Percentiles rank a stretch among this genome's conserved stretches.
These are phyloP conservation scores for Lampris incognitus DNA, from an alignment of 2,113 vertebrate genomes.

Conservation along the genomic window DNA sequence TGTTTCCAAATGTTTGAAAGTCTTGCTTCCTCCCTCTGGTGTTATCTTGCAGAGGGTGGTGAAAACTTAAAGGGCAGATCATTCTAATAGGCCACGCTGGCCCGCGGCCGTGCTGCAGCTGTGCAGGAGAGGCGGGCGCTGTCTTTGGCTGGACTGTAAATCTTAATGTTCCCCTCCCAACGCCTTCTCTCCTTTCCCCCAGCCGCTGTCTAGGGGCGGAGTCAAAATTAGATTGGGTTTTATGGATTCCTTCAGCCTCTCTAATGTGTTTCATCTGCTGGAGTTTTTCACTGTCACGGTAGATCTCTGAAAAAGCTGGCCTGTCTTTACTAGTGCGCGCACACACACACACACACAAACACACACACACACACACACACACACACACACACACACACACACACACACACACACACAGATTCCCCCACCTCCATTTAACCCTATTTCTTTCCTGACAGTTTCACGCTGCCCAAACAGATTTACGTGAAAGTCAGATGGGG, in stretches of 20 bases:
- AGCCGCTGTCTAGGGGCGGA: slow-evolving; percentile 51
- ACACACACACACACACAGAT: slow-evolving; percentile 4
- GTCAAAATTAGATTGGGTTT: slow-evolving; percentile 70
- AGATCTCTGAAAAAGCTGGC: slow-evolving; percentile 56
- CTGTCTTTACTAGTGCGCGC: slow-evolving; percentile 8
- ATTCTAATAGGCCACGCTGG: slow-evolving; percentile 66
- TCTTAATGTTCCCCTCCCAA: slow-evolving; percentile 45
- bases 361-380: neutral
- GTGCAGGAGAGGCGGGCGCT: slow-evolving; percentile 58
- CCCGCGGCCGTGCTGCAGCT: slow-evolving; percentile 73
- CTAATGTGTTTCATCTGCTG: slow-evolving; percentile 80
- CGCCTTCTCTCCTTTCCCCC: slow-evolving; percentile 40
- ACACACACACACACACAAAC: slow-evolving; percentile 18
- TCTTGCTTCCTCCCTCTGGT: slow-evolving; percentile 44
- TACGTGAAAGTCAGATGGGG: slow-evolving; percentile 1
- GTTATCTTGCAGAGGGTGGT: slow-evolving; percentile 76
- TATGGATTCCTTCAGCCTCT: slow-evolving; percentile 73
- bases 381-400: neutral
- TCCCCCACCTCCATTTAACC: slow-evolving; percentile 1
- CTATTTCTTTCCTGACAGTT: neutral
- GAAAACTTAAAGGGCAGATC: slow-evolving; percentile 78
- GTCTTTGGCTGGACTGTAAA: slow-evolving; percentile 71
- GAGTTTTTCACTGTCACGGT: slow-evolving; percentile 66
- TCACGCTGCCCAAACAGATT: slow-evolving; percentile 21
- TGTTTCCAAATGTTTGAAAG: slow-evolving; percentile 70